Conservation (phyloP, 2,888 invertebrate species). For the Agrochola lychnidis region DNA sequence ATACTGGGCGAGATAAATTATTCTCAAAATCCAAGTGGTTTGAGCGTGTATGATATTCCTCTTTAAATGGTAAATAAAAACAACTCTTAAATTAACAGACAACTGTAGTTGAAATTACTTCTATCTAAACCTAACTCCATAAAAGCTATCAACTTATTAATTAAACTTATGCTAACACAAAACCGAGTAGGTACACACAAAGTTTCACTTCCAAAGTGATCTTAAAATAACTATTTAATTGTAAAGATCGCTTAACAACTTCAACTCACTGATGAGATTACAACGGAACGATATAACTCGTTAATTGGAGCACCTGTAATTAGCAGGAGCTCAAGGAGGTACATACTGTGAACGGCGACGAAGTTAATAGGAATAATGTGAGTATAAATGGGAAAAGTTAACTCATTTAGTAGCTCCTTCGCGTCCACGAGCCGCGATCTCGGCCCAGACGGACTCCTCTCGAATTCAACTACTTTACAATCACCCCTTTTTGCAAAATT, state of each 20-base stretch:
- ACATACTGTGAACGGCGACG: slow-evolving; percentile 81
- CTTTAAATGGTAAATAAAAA: neutral
- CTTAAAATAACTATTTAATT: slow-evolving; percentile 61
- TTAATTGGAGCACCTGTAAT: slow-evolving; percentile 85
- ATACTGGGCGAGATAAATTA: neutral
- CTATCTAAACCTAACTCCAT: neutral
- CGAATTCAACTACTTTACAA: slow-evolving; percentile 81
- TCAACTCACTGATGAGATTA: slow-evolving; percentile 74
- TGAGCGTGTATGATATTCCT: too few relatives aligned
- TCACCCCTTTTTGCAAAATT: slow-evolving; percentile 85
- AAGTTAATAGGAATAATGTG: slow-evolving; percentile 88
- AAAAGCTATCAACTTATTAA: slow-evolving; percentile 30
- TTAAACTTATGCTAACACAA: slow-evolving; percentile 28
- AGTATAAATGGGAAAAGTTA: slow-evolving; percentile 88
- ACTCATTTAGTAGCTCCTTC: slow-evolving; percentile 82
- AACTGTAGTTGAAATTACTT: slow-evolving; percentile 11
- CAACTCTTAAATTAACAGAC: slow-evolving; percentile 9
- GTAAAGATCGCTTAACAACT: slow-evolving; percentile 72
- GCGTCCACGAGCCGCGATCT: slow-evolving; percentile 74
- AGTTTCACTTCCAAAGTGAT: slow-evolving; percentile 32
- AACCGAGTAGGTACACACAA: slow-evolving; percentile 29
- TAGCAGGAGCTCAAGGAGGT: slow-evolving; percentile 80
- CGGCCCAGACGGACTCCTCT: slow-evolving; percentile 72
- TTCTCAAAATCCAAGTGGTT: neutral
- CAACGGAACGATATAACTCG: slow-evolving; percentile 79